Percentiles rank a stretch among this genome's conserved stretches.
Conservation (phyloP, 2,888 invertebrate genomes). For the Neuroscelio doddi region DNA sequence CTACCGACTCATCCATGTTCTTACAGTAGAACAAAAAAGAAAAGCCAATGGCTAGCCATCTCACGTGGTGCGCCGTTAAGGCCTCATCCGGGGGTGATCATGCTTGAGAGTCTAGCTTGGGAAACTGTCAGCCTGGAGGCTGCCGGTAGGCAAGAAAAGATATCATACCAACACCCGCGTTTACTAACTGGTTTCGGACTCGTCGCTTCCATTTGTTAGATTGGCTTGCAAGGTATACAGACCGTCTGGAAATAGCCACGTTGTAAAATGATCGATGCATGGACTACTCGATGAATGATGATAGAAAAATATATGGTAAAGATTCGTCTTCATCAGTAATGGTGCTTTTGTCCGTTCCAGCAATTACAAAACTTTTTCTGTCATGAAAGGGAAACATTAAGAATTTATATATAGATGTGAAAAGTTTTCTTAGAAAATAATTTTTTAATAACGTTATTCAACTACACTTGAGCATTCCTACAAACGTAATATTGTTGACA, state of each 20-base stretch:
- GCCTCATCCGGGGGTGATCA: not conserved
- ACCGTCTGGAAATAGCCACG: constrained; percentile 6
- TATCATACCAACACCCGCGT: constrained; percentile 23
- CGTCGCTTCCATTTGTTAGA: constrained; percentile 13
- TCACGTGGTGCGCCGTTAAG: constrained; percentile 32
- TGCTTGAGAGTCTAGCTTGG: not conserved
- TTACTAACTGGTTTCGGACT: not conserved
- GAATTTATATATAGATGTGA: too few species aligned
- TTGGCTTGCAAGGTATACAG: too few species aligned
- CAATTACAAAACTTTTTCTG: too few species aligned
- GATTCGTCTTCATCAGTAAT: too few species aligned
- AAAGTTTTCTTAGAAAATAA: too few species aligned
- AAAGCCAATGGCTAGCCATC: not conserved
- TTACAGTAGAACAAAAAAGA: constrained; percentile 11
- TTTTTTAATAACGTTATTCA: too few species aligned
- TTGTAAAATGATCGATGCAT: constrained; percentile 33
- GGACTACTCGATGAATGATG: too few species aligned
- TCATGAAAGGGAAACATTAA: too few species aligned
- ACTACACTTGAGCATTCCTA: too few species aligned
- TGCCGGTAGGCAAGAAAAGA: constrained; percentile 14
- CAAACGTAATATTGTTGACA: too few species aligned
- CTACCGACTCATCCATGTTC: constrained; percentile 6
- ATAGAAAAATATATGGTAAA: too few species aligned
- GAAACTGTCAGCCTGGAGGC: constrained; percentile 17
- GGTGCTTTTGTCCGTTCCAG: too few species aligned